Evolutionary conservation across 2,888 invertebrate genomes (phyloP), one percentile per base, ranked within the genome.

Genomic region (Ctena decussata): DNA sequence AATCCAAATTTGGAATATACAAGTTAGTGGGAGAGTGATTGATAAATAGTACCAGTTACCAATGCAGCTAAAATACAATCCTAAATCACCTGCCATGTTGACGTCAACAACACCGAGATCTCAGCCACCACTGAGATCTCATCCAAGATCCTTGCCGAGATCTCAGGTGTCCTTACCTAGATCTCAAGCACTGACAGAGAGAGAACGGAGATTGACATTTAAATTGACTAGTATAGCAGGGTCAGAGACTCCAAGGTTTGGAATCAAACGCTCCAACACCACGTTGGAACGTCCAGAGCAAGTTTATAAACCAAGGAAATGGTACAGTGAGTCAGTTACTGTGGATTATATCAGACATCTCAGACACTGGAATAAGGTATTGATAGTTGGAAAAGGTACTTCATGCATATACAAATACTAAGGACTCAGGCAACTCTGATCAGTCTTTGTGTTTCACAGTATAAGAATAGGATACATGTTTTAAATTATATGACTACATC

Each of bases 301-400:
- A 70, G 87, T 87, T 18, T 87, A 77, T 49, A 73, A 80, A 41
- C 87, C 84, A 8, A 71, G 49, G 44, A 74, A 75, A 8, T 74
- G 46, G 30, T 76, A 72, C 24, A 32, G 72, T 30, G 80, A 82
- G 35, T 82, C 84, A 21, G 53, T 80, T 46, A 87, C 87, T 0
- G n/a, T 70, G n/a, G 80, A 82, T 32, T 87, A 82, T 80, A 87
- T 87, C 15, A 46, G 70, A 32, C 80, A 84, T 72, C 37, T 87
- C 35, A 60, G 82, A 60, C 39, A 57, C 53, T 57, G 77, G 44
- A 87, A 87, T 75, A 82, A 87, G 87, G 87, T 87, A 82, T 39
- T 72, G 57, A n/a, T n/a, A n/a, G n/a, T n/a, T n/a, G n/a, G n/a
- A n/a, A n/a, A n/a, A n/a, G n/a, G n/a, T n/a, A n/a, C n/a, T n/a